Conservation (phyloP, 2,888 invertebrate species). For the Chloromyia formosa region DNA sequence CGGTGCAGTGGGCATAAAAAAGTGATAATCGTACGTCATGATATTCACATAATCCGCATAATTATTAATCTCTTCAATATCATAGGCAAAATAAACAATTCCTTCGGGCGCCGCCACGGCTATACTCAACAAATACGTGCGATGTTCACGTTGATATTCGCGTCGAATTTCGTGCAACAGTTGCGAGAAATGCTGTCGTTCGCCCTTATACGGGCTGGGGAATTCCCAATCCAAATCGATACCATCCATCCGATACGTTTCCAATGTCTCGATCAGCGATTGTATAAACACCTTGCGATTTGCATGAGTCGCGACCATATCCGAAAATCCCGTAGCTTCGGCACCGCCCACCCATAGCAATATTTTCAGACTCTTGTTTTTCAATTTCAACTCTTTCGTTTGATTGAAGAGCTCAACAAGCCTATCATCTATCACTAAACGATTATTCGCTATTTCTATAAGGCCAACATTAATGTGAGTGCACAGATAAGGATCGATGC, state of each 20-base stretch:
- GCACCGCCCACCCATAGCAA: slow-evolving; percentile 77
- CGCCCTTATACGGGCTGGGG: slow-evolving; percentile 72
- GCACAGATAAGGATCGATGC: slow-evolving; percentile 77
- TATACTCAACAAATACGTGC: slow-evolving; percentile 73
- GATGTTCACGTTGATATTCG: slow-evolving; percentile 70
- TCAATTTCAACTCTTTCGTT: slow-evolving; percentile 65
- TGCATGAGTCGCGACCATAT: slow-evolving; percentile 76
- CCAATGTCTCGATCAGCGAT: slow-evolving; percentile 65
- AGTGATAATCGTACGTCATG: slow-evolving; percentile 94
- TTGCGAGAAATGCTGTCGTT: slow-evolving; percentile 78
- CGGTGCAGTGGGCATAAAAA: slow-evolving; percentile 77
- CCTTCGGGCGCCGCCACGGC: slow-evolving; percentile 83
- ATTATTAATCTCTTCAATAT: slow-evolving; percentile 78
- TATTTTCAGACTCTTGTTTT: slow-evolving; percentile 76
- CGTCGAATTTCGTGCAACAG: slow-evolving; percentile 76
- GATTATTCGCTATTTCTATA: slow-evolving; percentile 71
- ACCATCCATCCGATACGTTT: slow-evolving; percentile 58
- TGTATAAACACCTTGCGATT: slow-evolving; percentile 73
- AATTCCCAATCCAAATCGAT: slow-evolving; percentile 87
- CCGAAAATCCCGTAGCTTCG: slow-evolving; percentile 71
- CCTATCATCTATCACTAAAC: slow-evolving; percentile 67
- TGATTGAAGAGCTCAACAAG: slow-evolving; percentile 59
- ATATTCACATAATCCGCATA: slow-evolving; percentile 86
- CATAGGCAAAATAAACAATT: slow-evolving; percentile 80
- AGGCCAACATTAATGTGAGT: slow-evolving; percentile 86